These are phyloP conservation scores for Phyllostomus hastatus DNA, from an alignment of 2,113 vertebrate genomes.

Conservation along the genomic window DNA sequence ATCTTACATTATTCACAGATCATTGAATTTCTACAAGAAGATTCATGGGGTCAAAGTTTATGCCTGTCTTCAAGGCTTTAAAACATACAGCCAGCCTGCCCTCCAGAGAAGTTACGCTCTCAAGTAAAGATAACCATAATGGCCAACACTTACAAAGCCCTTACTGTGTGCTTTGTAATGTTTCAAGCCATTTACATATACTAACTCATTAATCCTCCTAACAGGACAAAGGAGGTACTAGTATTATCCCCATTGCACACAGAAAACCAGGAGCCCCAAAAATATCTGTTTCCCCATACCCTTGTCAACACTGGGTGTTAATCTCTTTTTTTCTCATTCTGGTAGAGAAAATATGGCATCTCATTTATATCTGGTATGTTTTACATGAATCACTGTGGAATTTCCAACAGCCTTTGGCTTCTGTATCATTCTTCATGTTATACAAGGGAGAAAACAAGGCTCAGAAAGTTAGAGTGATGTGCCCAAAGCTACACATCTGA, in stretches of 20 bases:
- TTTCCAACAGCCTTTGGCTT: not conserved
- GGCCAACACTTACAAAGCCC: not conserved
- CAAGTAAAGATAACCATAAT: not conserved
- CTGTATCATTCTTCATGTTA: not conserved
- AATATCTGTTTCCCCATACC: not conserved
- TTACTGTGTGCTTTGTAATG: not conserved
- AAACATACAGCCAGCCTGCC: not conserved
- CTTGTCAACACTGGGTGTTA: not conserved
- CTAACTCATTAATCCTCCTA: not conserved
- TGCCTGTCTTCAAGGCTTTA: not conserved
- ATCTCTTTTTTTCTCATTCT: not conserved
- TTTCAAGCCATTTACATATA: not conserved
- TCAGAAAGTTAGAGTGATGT: not conserved
- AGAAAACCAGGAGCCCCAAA: not conserved
- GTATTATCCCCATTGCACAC: not conserved
- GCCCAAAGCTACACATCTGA: too few species aligned
- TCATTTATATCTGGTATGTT: not conserved
- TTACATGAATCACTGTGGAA: not conserved
- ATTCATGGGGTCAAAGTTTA: conserved; percentile 19
- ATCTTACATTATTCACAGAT: conserved; percentile 21
- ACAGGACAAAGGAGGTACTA: not conserved
- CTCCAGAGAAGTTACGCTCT: not conserved
- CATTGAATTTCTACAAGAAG: not conserved
- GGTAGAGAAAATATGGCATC: not conserved
- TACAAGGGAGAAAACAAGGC: not conserved